A percentile compares a stretch with the other conserved stretches of the same genome.
These are phyloP conservation scores for Andrena chrysosceles DNA, from an alignment of 2,888 invertebrate species.

Conservation along the genomic window DNA sequence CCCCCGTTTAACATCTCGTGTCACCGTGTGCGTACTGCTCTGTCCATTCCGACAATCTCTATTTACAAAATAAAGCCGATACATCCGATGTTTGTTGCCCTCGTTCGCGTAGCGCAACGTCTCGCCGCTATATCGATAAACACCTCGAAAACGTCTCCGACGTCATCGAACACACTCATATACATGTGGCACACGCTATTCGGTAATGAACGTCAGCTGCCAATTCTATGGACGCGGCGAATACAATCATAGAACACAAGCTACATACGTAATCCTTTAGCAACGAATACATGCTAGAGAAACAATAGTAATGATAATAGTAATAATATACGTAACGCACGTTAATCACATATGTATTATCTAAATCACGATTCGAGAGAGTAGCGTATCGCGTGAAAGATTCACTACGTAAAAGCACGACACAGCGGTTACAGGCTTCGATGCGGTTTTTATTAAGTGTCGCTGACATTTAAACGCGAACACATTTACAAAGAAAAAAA, in stretches of 20 bases:
- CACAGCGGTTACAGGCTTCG: background rate
- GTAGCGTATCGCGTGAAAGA: conserved; percentile 29
- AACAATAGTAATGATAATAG: conserved; percentile 4
- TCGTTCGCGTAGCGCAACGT: conserved; percentile 34
- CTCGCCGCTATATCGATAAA: conserved; percentile 44
- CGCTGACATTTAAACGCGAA: conserved; percentile 20
- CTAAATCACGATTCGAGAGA: conserved; percentile 50
- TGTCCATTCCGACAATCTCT: conserved; percentile 41
- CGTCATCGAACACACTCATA: conserved; percentile 44
- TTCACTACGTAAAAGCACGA: conserved; percentile 34
- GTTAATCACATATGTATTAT: conserved; percentile 36
- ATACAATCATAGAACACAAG: conserved; percentile 54
- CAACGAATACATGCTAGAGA: conserved; percentile 48
- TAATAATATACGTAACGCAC: conserved; percentile 37
- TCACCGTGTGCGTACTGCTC: conserved; percentile 49
- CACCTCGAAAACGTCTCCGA: conserved; percentile 43
- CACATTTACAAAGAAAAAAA: background rate
- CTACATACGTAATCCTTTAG: conserved; percentile 53
- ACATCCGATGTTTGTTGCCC: conserved; percentile 8
- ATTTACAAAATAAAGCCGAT: conserved; percentile 58
- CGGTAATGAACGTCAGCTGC: conserved; percentile 55
- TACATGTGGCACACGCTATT: conserved; percentile 34
- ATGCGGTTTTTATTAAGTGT: conserved; percentile 17
- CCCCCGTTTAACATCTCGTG: conserved; percentile 19
- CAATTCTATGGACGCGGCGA: conserved; percentile 62